These are phyloP conservation scores for Zosterops hypoxanthus DNA, from an alignment of 2,113 vertebrate species.

Conservation along the genomic window DNA sequence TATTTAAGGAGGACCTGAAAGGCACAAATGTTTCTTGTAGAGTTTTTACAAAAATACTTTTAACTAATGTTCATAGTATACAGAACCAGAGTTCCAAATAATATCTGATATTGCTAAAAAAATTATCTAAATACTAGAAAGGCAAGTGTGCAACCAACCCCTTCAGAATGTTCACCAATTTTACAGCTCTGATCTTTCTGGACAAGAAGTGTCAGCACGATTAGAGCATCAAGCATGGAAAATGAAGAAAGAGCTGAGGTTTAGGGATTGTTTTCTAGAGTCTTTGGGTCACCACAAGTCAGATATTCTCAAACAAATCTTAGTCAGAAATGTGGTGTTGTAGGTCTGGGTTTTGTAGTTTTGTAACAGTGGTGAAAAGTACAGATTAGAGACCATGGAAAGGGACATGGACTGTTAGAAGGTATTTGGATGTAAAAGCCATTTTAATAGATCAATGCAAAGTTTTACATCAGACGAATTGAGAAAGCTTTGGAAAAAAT, in stretches of 20 bases:
- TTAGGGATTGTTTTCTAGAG: not conserved
- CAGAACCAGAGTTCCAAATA: conserved; percentile 1
- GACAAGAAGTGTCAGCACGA: not conserved
- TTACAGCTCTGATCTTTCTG: not conserved
- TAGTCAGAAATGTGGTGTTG: not conserved
- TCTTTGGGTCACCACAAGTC: not conserved
- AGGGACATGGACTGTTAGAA: not conserved
- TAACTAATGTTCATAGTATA: conserved; percentile 10
- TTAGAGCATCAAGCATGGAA: not conserved
- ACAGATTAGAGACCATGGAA: not conserved
- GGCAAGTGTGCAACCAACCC: not conserved
- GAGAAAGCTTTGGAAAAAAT: not conserved
- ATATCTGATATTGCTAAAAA: conserved; percentile 58
- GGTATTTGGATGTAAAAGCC: not conserved
- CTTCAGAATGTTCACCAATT: not conserved
- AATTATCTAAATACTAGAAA: conserved; percentile 69
- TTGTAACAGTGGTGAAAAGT: not conserved
- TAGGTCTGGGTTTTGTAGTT: not conserved
- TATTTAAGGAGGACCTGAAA: not conserved
- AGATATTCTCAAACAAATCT: not conserved
- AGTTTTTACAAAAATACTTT: conserved; percentile 65
- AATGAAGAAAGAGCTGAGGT: not conserved
- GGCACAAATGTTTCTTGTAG: not conserved
- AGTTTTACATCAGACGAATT: not conserved
- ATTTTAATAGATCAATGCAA: not conserved